These are phyloP conservation scores for Pterocles burchelli DNA, from an alignment of 2,113 vertebrate species.

Conservation along the genomic window DNA sequence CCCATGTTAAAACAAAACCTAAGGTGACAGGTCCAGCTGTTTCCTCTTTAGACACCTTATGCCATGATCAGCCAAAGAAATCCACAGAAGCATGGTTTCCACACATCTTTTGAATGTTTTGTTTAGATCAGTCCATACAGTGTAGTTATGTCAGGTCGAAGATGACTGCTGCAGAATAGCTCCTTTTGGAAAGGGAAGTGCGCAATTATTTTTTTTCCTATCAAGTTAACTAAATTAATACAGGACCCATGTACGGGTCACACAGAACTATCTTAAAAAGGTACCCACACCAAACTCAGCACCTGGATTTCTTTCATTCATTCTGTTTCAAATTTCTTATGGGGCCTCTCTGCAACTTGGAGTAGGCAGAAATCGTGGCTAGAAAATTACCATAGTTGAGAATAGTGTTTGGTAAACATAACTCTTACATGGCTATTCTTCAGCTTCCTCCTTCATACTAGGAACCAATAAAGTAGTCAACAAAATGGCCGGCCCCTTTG, in stretches of 20 bases:
- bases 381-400: not conserved
- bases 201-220: not conserved
- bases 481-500: not conserved
- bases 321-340: not conserved
- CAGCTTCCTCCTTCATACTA: not conserved
- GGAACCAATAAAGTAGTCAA: not conserved
- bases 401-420: not conserved
- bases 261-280: not conserved
- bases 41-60: not conserved
- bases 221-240: not conserved
- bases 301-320: not conserved
- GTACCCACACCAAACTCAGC: not conserved
- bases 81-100: rapidly evolving
- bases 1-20: not conserved
- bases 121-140: not conserved
- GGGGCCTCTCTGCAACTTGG: not conserved
- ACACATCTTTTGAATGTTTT: not conserved
- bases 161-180: not conserved
- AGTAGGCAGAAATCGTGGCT: not conserved
- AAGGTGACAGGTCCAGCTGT: not conserved
- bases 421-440: not conserved
- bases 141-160: not conserved
- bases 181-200: not conserved
- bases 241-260: rapidly evolving
- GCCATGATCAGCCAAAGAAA: not conserved